Conservation (phyloP, 92 coral and sea anemone species). For the Galaxea fascicularis region DNA sequence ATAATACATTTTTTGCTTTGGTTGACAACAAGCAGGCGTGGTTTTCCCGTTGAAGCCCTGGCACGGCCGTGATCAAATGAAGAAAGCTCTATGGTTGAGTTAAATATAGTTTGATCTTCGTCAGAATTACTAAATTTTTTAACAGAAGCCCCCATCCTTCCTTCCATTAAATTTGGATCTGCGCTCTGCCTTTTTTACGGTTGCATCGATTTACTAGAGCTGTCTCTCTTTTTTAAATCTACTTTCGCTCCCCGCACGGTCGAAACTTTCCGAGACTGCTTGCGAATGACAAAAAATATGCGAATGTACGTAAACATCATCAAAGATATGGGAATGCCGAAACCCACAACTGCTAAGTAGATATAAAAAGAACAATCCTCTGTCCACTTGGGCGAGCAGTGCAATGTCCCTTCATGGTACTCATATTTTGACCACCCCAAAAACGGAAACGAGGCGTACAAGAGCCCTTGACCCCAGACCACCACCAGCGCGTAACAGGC, state of each 20-base stretch:
- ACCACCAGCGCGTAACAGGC: slow-evolving; percentile 65
- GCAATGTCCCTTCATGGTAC: slow-evolving; percentile 90
- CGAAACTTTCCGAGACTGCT: slow-evolving; percentile 73
- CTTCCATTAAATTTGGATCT: slow-evolving; percentile 3
- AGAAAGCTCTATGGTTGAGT: slow-evolving; percentile 17
- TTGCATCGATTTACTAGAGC: slow-evolving; percentile 12
- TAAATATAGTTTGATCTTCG: slow-evolving; percentile 13
- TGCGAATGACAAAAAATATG: slow-evolving; percentile 77
- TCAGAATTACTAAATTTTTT: background rate
- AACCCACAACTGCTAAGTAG: slow-evolving; percentile 72
- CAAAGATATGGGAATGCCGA: slow-evolving; percentile 70
- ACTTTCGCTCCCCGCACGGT: slow-evolving; percentile 35
- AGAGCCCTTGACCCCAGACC: slow-evolving; percentile 78
- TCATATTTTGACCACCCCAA: slow-evolving; percentile 81
- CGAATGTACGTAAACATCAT: slow-evolving; percentile 88
- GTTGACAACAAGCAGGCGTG: background rate
- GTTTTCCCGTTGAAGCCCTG: background rate
- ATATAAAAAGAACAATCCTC: slow-evolving; percentile 74
- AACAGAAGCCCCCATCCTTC: background rate
- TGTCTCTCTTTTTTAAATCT: background rate
- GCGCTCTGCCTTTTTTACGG: background rate
- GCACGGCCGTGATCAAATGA: background rate
- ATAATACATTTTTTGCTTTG: slow-evolving; percentile 3
- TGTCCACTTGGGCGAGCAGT: slow-evolving; percentile 90
- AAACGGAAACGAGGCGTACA: slow-evolving; percentile 84